Conservation (phyloP, 2,888 invertebrate genomes). For the Drosophila phalerata region DNA sequence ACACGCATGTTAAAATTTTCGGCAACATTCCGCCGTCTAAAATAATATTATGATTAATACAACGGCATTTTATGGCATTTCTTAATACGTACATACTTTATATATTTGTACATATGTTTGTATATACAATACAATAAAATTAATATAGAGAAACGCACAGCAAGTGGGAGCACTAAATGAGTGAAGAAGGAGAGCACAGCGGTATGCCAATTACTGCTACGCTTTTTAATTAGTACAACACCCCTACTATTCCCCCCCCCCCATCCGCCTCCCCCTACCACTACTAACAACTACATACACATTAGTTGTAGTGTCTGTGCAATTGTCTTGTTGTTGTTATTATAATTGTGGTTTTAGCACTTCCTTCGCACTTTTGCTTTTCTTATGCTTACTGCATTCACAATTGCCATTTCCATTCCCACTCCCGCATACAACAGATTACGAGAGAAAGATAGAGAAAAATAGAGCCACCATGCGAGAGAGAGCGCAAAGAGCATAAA, state of each 20-base stretch:
- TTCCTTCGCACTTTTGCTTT: constrained; percentile 67
- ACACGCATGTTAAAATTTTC: constrained; percentile 54
- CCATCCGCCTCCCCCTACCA: neutral
- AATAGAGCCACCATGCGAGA: constrained; percentile 11
- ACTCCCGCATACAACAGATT: constrained; percentile 22
- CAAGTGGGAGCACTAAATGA: constrained; percentile 58
- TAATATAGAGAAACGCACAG: constrained; percentile 47
- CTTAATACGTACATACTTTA: constrained; percentile 28
- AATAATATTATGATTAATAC: constrained; percentile 80
- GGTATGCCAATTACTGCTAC: constrained; percentile 76
- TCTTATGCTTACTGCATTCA: constrained; percentile 52
- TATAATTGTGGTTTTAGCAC: constrained; percentile 55
- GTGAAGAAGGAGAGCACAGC: constrained; percentile 59
- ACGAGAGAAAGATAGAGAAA: neutral
- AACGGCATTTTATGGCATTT: constrained; percentile 71
- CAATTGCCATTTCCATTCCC: constrained; percentile 26
- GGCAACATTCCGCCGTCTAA: constrained; percentile 62
- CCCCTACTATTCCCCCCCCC: neutral
- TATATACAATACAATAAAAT: constrained; percentile 36
- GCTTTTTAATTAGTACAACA: constrained; percentile 74
- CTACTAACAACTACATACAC: constrained; percentile 4
- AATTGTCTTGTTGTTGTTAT: constrained; percentile 47
- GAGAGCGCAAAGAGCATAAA: constrained; percentile 28
- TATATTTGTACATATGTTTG: too few relatives aligned
- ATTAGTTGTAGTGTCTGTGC: constrained; percentile 40